Evolutionary conservation across 1,140 invertebrate genomes (phyloP).

Genomic region (Temnothorax longispinosus): DNA sequence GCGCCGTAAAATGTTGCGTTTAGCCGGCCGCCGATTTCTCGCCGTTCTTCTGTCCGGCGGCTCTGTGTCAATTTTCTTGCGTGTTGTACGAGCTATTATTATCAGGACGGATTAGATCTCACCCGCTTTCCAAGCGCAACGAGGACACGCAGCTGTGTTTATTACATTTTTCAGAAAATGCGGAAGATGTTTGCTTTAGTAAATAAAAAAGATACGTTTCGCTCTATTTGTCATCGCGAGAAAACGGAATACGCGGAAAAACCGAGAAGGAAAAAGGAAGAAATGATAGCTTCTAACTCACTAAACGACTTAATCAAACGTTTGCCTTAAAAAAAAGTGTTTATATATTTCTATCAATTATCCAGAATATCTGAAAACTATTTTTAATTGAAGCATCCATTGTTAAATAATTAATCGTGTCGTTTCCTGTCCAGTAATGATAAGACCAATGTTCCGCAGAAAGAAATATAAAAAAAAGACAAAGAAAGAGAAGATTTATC

Average conservation of each 20-base stretch:
- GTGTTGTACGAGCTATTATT: neutral
- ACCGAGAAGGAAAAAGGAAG: neutral
- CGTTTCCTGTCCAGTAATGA: no score
- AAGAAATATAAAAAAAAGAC: neutral
- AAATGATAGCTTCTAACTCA: neutral
- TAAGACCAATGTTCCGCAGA: neutral
- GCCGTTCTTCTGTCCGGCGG: neutral
- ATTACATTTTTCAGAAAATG: neutral
- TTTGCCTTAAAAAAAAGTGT: neutral
- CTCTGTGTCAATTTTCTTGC: constrained; percentile 22
- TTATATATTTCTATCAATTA: neutral
- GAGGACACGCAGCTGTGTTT: neutral
- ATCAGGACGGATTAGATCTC: constrained; percentile 8
- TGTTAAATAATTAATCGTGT: neutral
- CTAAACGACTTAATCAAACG: neutral
- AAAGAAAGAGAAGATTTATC: neutral
- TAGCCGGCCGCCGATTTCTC: neutral
- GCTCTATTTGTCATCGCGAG: neutral
- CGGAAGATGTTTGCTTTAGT: neutral
- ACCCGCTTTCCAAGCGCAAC: constrained; percentile 13
- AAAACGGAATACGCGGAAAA: neutral
- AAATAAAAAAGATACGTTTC: neutral
- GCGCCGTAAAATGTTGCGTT: constrained; percentile 1
- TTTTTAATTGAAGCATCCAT: neutral
- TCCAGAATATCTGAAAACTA: neutral